Conservation (phyloP, 2,797 vertebrate genomes). For the Ctenochaetus hawaiiensis region DNA sequence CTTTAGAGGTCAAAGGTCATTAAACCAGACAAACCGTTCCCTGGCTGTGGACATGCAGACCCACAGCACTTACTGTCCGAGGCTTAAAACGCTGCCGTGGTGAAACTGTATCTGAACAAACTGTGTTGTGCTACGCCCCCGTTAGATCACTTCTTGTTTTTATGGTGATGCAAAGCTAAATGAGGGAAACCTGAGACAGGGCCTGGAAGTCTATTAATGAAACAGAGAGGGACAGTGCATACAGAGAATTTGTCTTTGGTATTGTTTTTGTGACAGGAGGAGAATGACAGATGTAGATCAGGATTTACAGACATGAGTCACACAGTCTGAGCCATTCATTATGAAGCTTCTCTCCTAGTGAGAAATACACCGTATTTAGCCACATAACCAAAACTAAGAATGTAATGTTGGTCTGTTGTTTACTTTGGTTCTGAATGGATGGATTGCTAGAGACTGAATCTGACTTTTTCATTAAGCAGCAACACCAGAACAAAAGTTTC, state of each 20-base stretch:
- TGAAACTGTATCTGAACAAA: slow-evolving; percentile 53
- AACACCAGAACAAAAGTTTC: not conserved
- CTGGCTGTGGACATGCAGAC: slow-evolving; percentile 1
- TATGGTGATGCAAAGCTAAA: slow-evolving; percentile 46
- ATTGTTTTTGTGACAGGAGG: slow-evolving; percentile 20
- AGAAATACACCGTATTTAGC: not conserved
- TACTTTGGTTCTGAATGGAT: no score
- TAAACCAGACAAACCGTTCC: not conserved
- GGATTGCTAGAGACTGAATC: no score
- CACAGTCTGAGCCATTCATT: not conserved
- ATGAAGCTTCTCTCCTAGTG: not conserved
- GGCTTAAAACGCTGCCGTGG: slow-evolving; percentile 49
- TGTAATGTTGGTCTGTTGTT: not conserved
- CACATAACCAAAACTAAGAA: not conserved
- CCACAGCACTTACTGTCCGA: not conserved
- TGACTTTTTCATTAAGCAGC: not conserved
- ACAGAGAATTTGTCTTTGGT: slow-evolving; percentile 26
- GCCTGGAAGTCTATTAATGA: slow-evolving; percentile 51
- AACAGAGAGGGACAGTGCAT: slow-evolving; percentile 16
- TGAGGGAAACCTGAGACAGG: slow-evolving; percentile 57
- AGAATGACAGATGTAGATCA: slow-evolving; percentile 9
- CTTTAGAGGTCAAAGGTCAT: slow-evolving; percentile 39
- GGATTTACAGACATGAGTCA: not conserved
- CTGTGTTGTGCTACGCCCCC: slow-evolving; percentile 28
- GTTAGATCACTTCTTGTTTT: slow-evolving; percentile 51